Evolutionary conservation across 2,888 invertebrate species (phyloP).

Genomic region (Xiphydria camelus): DNA sequence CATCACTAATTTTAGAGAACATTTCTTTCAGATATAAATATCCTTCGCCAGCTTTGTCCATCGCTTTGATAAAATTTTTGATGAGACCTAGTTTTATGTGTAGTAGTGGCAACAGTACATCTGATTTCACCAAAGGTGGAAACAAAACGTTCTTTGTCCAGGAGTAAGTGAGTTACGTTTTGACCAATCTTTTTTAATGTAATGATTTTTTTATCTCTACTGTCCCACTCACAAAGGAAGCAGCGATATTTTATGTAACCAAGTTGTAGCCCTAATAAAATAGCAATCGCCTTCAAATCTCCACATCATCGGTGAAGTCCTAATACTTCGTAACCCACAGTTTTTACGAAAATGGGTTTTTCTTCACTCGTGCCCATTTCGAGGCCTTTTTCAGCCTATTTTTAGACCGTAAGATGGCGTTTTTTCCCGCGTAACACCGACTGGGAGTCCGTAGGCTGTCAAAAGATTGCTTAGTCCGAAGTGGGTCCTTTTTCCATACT

Average conservation of each 20-base stretch:
- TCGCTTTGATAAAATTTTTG: too few relatives aligned
- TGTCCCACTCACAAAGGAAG: constrained; percentile 18
- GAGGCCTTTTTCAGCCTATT: too few relatives aligned
- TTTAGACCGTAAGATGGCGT: too few relatives aligned
- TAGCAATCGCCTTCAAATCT: constrained; percentile 41
- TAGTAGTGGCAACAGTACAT: constrained; percentile 13
- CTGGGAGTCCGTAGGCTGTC: too few relatives aligned
- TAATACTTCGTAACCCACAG: too few relatives aligned
- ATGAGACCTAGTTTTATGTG: constrained; percentile 30
- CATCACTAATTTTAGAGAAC: too few relatives aligned
- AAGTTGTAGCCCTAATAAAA: constrained; percentile 31
- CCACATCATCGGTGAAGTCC: too few relatives aligned
- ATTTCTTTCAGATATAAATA: constrained; percentile 19
- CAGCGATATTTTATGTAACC: constrained; percentile 20
- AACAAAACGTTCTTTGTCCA: constrained; percentile 8
- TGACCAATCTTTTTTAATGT: constrained; percentile 9
- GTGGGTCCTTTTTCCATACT: too few relatives aligned
- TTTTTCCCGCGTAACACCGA: too few relatives aligned
- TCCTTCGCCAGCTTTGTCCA: constrained; percentile 6
- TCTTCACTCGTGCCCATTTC: too few relatives aligned
- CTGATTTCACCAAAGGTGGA: constrained; percentile 8
- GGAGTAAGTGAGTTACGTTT: constrained; percentile 4
- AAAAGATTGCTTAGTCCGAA: too few relatives aligned
- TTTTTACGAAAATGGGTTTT: too few relatives aligned
- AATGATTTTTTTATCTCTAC: constrained; percentile 9